Conservation (phyloP, 2,797 vertebrate species). For the Notolabrus celidotus region DNA sequence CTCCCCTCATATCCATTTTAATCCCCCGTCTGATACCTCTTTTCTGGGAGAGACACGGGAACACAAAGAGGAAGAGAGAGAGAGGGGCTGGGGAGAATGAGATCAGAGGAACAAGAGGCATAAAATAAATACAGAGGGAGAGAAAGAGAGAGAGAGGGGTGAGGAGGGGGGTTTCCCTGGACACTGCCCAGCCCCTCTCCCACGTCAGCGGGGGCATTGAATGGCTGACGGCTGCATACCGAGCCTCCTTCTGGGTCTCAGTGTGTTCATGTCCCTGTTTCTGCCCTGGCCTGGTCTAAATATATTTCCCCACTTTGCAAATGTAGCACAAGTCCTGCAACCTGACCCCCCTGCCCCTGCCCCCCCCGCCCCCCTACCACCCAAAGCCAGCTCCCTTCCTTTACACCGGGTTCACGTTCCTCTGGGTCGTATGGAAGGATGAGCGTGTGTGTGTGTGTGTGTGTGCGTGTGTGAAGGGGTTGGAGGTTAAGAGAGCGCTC, state of each 20-base stretch:
- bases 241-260: constrained; percentile 80
- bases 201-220: constrained; percentile 78
- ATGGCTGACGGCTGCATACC: constrained; percentile 86
- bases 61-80: constrained; percentile 9
- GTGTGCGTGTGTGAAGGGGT: constrained; percentile 51
- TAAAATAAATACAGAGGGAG: constrained; percentile 16
- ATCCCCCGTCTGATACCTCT: constrained; percentile 29
- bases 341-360: constrained; percentile 72
- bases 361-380: constrained; percentile 12
- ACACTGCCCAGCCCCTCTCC: constrained; percentile 64
- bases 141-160: not conserved
- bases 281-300: constrained; percentile 83
- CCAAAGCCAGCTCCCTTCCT: constrained; percentile 69
- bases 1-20: constrained; percentile 5
- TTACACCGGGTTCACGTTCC: constrained; percentile 83
- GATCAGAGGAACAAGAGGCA: constrained; percentile 24
- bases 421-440: constrained; percentile 66
- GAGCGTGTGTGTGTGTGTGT: constrained; percentile 25
- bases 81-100: constrained; percentile 34
- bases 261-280: constrained; percentile 78
- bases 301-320: constrained; percentile 89
- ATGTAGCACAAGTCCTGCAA: constrained; percentile 91
- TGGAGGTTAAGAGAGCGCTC: constrained; percentile 77
- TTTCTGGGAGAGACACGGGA: constrained; percentile 22
- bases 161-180: constrained; percentile 69